phyloP scores from a whole-genome alignment of 2,888 invertebrate genomes.

The Drosophila limbata region DNA sequence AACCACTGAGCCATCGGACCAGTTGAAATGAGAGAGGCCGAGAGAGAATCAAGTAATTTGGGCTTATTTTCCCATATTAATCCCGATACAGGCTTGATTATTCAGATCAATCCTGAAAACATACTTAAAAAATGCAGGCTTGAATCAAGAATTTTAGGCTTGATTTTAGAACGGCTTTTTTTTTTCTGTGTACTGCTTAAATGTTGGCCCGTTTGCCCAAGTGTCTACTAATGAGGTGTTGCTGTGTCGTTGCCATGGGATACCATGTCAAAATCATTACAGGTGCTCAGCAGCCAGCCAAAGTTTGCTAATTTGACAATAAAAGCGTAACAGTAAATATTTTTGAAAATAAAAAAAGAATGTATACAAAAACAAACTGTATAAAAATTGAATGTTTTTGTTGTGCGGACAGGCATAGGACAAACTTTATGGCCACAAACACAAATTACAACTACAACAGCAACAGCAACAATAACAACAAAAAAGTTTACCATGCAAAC shows the following conservation, averaged over 20 bases:
- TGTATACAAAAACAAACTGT: constrained; percentile 13
- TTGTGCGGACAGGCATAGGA: constrained; percentile 52
- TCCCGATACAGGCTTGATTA: too few species aligned
- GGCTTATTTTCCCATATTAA: too few species aligned
- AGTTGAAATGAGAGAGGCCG: too few species aligned
- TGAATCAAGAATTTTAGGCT: too few species aligned
- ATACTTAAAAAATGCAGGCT: too few species aligned
- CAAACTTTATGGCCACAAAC: constrained; percentile 74
- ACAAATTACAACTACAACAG: constrained; percentile 71
- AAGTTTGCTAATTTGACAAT: constrained; percentile 56
- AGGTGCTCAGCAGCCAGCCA: constrained; percentile 24
- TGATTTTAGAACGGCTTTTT: too few species aligned
- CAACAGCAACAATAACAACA: constrained; percentile 35
- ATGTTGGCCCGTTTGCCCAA: constrained; percentile 3
- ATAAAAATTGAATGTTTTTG: constrained; percentile 60
- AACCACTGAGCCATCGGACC: too few species aligned
- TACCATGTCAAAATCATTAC: constrained; percentile 49
- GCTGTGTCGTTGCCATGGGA: constrained; percentile 36
- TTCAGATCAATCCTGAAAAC: too few species aligned
- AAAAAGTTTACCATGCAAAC: constrained; percentile 69
- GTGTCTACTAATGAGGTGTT: constrained; percentile 40
- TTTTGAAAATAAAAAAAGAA: constrained; percentile 23
- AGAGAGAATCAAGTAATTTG: too few species aligned
- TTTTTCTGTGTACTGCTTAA: too few species aligned
- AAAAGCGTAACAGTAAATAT: constrained; percentile 67